A percentile compares a stretch with the other conserved stretches of the same genome.
These are phyloP conservation scores for Aegypius monachus DNA, from an alignment of 2,113 vertebrate genomes.

Conservation along the genomic window DNA sequence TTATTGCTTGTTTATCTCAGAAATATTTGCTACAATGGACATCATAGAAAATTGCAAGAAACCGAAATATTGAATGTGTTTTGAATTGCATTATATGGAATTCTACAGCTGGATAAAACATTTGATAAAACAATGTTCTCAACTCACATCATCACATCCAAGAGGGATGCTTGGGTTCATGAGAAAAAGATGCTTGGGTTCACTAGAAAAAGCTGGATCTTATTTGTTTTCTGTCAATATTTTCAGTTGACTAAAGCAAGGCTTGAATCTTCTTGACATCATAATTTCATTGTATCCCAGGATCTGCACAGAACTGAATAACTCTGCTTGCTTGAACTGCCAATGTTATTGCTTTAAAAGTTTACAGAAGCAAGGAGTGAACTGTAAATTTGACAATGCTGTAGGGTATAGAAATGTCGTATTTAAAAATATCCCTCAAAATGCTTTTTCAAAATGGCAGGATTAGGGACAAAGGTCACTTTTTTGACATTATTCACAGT, in stretches of 20 bases:
- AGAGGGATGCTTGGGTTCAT: neutral
- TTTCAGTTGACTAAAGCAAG: neutral
- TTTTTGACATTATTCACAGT: constrained; percentile 27
- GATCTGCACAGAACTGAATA: constrained; percentile 35
- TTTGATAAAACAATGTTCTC: constrained; percentile 2
- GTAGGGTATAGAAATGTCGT: neutral
- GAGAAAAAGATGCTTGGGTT: neutral
- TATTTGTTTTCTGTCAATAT: constrained; percentile 43
- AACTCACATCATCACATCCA: neutral
- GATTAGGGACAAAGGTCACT: constrained; percentile 9
- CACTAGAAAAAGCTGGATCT: constrained; percentile 16
- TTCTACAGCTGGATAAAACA: neutral
- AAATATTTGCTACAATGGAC: constrained; percentile 8
- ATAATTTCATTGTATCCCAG: constrained; percentile 35
- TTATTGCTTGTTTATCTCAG: constrained; percentile 30
- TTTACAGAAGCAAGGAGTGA: neutral
- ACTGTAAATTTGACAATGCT: constrained; percentile 32
- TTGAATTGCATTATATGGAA: neutral
- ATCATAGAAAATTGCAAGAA: constrained; percentile 2
- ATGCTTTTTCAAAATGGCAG: constrained; percentile 2
- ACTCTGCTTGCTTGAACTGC: constrained; percentile 41
- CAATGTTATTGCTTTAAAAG: constrained; percentile 23
- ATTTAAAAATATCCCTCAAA: constrained; percentile 4
- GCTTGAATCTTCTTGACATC: constrained; percentile 34
- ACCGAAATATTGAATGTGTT: neutral